These are phyloP conservation scores for Drosophila tanythrix DNA, from an alignment of 2,888 invertebrate genomes.

Conservation along the genomic window DNA sequence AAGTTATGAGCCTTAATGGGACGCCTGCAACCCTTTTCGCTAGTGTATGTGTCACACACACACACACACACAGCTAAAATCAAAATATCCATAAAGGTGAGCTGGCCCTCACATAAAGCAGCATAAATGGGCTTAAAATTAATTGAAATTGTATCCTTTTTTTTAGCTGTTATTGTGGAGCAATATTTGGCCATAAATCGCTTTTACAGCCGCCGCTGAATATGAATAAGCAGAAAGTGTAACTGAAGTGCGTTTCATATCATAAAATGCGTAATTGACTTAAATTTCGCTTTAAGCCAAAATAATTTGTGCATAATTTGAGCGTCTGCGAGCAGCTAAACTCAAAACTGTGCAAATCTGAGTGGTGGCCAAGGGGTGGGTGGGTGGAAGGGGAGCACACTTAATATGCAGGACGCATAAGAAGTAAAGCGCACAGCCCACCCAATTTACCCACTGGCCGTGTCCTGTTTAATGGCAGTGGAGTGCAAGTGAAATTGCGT, in stretches of 20 bases:
- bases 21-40: slow-evolving; percentile 49
- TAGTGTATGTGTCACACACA: background rate
- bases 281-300: slow-evolving; percentile 61
- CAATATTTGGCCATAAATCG: slow-evolving; percentile 38
- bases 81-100: slow-evolving; percentile 32
- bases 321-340: slow-evolving; percentile 15
- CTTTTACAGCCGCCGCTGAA: slow-evolving; percentile 27
- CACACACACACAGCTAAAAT: slow-evolving; percentile 24
- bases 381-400: slow-evolving; percentile 7
- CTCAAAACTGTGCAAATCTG: slow-evolving; percentile 2
- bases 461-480: slow-evolving; percentile 10
- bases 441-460: slow-evolving; percentile 17
- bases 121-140: slow-evolving; percentile 72
- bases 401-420: slow-evolving; percentile 56
- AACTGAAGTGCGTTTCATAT: slow-evolving; percentile 37
- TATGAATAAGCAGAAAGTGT: background rate
- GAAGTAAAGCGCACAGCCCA: slow-evolving; percentile 16
- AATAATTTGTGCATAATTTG: slow-evolving; percentile 67
- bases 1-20: slow-evolving; percentile 61
- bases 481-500: slow-evolving; percentile 44
- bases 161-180: background rate
- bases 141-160: slow-evolving; percentile 70
- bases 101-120: slow-evolving; percentile 26
- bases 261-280: slow-evolving; percentile 67
- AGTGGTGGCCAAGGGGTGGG: too few species aligned